These are phyloP conservation scores for Limosa lapponica DNA, from an alignment of 2,797 vertebrate genomes.

Conservation along the genomic window DNA sequence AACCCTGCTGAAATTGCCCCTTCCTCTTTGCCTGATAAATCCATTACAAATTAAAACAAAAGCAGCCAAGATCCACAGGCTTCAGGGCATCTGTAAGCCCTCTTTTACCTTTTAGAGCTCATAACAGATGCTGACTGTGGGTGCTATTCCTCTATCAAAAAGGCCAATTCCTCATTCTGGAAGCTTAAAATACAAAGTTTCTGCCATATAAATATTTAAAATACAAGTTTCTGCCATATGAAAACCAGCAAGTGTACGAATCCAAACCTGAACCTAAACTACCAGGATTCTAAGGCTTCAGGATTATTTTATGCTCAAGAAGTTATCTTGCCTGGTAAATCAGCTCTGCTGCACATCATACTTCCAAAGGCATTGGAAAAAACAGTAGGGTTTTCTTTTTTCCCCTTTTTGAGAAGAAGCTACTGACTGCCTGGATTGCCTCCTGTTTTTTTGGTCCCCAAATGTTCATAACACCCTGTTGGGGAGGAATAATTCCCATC, in stretches of 20 bases:
- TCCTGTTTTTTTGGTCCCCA: not conserved
- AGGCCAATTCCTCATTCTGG: not conserved
- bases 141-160: not conserved
- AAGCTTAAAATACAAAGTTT: not conserved
- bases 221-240: not conserved
- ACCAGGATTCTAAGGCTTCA: not conserved
- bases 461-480: constrained; percentile 37
- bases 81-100: not conserved
- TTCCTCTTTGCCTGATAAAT: constrained; percentile 19
- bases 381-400: not conserved
- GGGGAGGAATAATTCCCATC: constrained; percentile 33
- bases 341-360: not conserved
- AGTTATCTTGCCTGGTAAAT: not conserved
- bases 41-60: constrained; percentile 18
- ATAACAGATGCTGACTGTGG: not conserved
- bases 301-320: not conserved
- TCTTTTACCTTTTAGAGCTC: not conserved
- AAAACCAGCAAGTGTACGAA: not conserved
- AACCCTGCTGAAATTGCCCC: not conserved
- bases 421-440: not conserved
- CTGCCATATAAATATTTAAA: not conserved
- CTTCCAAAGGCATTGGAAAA: not conserved
- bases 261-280: not conserved
- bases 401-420: not conserved
- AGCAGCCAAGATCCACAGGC: not conserved